These are phyloP conservation scores for Cynopterus brachyotis DNA, from an alignment of 2,113 vertebrate genomes.

Conservation along the genomic window DNA sequence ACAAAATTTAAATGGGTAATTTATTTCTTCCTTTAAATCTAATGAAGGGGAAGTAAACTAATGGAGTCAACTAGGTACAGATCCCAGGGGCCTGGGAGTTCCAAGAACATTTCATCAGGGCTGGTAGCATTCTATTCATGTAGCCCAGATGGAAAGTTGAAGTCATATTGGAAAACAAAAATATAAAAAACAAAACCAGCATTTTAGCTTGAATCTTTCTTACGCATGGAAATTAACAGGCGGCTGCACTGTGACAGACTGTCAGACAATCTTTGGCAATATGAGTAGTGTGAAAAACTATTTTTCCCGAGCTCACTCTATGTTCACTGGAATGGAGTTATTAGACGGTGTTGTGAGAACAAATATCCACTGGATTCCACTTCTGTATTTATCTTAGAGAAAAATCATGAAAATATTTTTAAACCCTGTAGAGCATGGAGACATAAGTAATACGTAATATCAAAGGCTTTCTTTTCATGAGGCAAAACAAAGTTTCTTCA, in stretches of 20 bases:
- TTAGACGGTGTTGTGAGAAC: background rate
- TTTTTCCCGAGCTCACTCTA: background rate
- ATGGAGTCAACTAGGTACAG: background rate
- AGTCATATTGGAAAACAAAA: constrained; percentile 35
- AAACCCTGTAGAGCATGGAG: background rate
- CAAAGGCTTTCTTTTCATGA: constrained; percentile 45
- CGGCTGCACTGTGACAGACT: background rate
- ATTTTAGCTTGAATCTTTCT: background rate
- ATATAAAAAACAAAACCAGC: background rate
- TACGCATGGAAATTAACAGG: background rate
- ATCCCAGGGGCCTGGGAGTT: background rate
- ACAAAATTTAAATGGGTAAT: background rate
- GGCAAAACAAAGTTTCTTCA: background rate
- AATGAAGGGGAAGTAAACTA: background rate
- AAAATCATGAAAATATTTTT: background rate
- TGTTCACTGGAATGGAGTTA: background rate
- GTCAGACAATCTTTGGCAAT: background rate
- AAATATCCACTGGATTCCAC: background rate
- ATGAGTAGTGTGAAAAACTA: background rate
- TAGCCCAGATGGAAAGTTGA: background rate
- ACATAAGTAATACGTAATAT: background rate
- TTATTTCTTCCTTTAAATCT: background rate
- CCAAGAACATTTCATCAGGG: background rate
- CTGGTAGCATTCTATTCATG: background rate
- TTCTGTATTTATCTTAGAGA: constrained; percentile 5